Conservation (phyloP, 2,888 invertebrate species). For the Drosophila eohydei region DNA sequence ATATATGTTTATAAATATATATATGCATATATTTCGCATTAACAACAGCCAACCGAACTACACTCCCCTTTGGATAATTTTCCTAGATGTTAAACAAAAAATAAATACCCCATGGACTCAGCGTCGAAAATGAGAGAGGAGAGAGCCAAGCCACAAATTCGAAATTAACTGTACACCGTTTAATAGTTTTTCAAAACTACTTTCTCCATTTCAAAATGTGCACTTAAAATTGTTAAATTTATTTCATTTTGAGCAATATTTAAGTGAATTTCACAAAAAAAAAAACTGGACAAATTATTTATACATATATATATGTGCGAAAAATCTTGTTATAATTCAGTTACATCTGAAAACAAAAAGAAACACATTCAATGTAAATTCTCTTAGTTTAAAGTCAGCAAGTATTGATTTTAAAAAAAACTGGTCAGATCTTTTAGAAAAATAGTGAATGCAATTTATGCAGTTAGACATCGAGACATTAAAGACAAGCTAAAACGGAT, state of each 20-base stretch:
- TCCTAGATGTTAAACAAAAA: slow-evolving; percentile 49
- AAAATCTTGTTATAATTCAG: slow-evolving; percentile 35
- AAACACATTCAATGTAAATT: slow-evolving; percentile 39
- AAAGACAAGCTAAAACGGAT: slow-evolving; percentile 23
- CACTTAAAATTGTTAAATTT: slow-evolving; percentile 57
- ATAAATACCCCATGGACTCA: slow-evolving; percentile 34
- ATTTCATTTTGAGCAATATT: slow-evolving; percentile 49
- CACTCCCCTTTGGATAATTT: slow-evolving; percentile 58
- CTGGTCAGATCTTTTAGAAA: slow-evolving; percentile 48
- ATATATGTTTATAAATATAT: slow-evolving; percentile 14
- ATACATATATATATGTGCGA: slow-evolving; percentile 18
- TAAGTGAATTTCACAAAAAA: slow-evolving; percentile 43
- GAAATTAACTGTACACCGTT: slow-evolving; percentile 55
- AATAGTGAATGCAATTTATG: slow-evolving; percentile 41
- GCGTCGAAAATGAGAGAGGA: slow-evolving; percentile 28
- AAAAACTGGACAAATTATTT: slow-evolving; percentile 44
- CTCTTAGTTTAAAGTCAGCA: slow-evolving; percentile 46
- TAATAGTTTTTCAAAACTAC: slow-evolving; percentile 32
- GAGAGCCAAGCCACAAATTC: slow-evolving; percentile 55
- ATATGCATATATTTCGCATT: slow-evolving; percentile 40
- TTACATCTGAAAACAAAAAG: slow-evolving; percentile 31
- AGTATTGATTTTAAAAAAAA: slow-evolving; percentile 50
- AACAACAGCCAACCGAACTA: slow-evolving; percentile 63
- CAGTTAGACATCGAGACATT: slow-evolving; percentile 49
- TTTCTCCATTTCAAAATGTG: slow-evolving; percentile 48